Evolutionary conservation across 2,113 vertebrate species (phyloP).

Genomic region (Oncorhynchus nerka): DNA sequence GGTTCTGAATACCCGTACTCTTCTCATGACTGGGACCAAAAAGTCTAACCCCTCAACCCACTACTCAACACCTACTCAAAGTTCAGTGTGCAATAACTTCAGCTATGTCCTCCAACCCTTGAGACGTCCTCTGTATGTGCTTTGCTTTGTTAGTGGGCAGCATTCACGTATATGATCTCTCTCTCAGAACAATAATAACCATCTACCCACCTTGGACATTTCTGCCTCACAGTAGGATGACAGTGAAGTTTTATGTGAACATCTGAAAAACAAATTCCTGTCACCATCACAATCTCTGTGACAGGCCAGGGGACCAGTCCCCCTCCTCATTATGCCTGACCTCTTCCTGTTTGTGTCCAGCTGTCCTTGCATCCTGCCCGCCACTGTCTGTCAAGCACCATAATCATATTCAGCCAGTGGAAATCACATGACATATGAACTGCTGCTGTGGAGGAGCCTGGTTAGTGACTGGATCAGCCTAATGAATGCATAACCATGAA

Average conservation of each 20-base stretch:
- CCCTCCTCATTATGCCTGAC: slow-evolving; percentile 49
- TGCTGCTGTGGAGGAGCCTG: slow-evolving; percentile 45
- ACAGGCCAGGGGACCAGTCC: slow-evolving; percentile 2
- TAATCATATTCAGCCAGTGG: slow-evolving; percentile 50
- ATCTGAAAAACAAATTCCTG: slow-evolving; percentile 25
- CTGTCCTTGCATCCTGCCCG: slow-evolving; percentile 50
- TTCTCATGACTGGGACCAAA: too few relatives aligned
- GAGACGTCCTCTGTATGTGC: background rate
- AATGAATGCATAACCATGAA: slow-evolving; percentile 48
- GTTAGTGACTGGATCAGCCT: slow-evolving; percentile 41
- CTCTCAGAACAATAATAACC: background rate
- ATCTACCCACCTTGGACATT: slow-evolving; percentile 1
- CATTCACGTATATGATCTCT: background rate
- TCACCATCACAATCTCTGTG: slow-evolving; percentile 22
- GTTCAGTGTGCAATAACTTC: background rate
- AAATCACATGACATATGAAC: slow-evolving; percentile 51
- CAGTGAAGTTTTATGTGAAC: slow-evolving; percentile 16
- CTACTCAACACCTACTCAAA: background rate
- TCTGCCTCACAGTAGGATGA: background rate
- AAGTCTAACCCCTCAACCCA: background rate
- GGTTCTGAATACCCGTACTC: too few relatives aligned
- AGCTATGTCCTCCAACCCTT: background rate
- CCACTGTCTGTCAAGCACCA: slow-evolving; percentile 42
- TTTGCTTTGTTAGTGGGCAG: background rate
- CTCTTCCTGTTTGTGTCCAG: slow-evolving; percentile 44